Evolutionary conservation across 2,797 vertebrate genomes (phyloP).

Genomic region (Miichthys miiuy): DNA sequence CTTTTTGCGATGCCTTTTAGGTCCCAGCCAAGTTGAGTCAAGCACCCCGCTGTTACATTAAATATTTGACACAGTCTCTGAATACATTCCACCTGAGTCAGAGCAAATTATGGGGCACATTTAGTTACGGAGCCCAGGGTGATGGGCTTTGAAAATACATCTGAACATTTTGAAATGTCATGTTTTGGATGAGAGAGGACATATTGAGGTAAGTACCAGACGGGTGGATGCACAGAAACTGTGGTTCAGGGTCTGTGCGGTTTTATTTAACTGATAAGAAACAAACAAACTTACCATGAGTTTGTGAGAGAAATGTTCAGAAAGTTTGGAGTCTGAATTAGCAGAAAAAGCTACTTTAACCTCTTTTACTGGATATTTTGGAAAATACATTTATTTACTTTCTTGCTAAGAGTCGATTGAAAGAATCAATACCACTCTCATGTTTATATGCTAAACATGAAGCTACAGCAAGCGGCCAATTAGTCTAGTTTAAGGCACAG

Average conservation of each 20-base stretch:
- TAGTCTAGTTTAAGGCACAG: background rate
- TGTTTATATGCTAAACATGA: background rate
- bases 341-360: background rate
- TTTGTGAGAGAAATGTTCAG: background rate
- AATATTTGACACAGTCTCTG: slow-evolving; percentile 46
- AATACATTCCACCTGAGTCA: slow-evolving; percentile 27
- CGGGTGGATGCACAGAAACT: background rate
- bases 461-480: background rate
- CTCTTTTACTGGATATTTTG: background rate
- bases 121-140: slow-evolving; percentile 20
- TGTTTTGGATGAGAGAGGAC: slow-evolving; percentile 21
- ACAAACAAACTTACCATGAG: background rate
- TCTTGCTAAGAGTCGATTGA: background rate
- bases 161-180: slow-evolving; percentile 41
- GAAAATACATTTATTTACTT: background rate
- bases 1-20: slow-evolving; percentile 33
- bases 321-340: background rate
- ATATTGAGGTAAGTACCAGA: background rate
- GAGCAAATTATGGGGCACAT: slow-evolving; percentile 32
- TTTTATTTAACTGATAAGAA: background rate
- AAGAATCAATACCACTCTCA: background rate
- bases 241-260: background rate
- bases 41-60: slow-evolving; percentile 37
- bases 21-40: slow-evolving; percentile 28
- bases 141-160: slow-evolving; percentile 28